These are phyloP conservation scores for Siniperca obscura DNA, from an alignment of 2,797 vertebrate genomes.

Conservation along the genomic window DNA sequence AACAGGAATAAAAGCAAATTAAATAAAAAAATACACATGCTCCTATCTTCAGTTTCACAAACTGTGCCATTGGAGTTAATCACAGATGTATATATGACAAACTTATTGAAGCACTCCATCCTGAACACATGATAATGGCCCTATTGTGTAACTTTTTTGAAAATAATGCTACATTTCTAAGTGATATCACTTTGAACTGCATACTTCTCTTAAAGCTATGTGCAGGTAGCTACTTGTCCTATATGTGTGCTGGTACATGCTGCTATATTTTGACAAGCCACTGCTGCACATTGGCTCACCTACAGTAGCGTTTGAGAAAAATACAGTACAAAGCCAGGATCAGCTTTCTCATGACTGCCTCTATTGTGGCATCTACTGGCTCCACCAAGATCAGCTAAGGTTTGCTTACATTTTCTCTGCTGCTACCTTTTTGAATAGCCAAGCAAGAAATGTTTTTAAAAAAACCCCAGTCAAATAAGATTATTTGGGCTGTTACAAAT, in stretches of 20 bases:
- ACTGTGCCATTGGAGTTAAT: not conserved
- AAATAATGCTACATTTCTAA: not conserved
- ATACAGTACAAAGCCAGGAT: conserved; percentile 6
- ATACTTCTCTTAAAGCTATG: not conserved
- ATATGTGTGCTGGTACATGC: not conserved
- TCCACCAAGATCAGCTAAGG: conserved; percentile 1
- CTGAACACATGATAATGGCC: not conserved
- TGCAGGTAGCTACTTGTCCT: no score
- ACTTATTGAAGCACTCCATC: not conserved
- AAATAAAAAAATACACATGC: not conserved
- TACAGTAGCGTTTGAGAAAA: conserved; percentile 6
- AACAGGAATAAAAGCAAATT: not conserved
- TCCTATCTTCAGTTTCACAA: not conserved
- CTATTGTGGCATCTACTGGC: conserved; percentile 7
- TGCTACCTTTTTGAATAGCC: not conserved
- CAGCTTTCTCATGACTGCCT: conserved; percentile 6
- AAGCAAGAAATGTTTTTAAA: not conserved
- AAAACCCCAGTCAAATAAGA: no score
- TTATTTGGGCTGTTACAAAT: not conserved
- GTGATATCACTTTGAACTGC: not conserved
- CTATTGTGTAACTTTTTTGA: not conserved
- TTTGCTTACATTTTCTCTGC: conserved; percentile 9
- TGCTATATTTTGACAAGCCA: conserved; percentile 21
- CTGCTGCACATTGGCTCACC: not conserved
- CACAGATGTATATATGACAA: not conserved